Conservation (phyloP, 2,888 invertebrate genomes). For the Cerceris rybyensis region DNA sequence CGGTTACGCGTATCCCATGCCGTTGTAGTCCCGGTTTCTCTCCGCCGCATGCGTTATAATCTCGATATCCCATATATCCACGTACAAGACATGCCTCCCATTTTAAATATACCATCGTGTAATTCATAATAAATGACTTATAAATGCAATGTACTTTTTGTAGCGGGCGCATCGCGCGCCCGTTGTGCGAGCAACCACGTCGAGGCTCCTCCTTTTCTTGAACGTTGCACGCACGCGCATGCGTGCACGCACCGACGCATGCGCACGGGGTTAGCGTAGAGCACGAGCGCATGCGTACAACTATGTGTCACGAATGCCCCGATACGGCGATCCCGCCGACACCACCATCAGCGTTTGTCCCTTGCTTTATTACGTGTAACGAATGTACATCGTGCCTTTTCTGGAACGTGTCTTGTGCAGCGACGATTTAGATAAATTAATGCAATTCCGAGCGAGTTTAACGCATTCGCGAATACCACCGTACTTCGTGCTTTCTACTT, state of each 20-base stretch:
- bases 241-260: constrained; percentile 25
- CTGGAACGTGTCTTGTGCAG: constrained; percentile 39
- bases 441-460: constrained; percentile 45
- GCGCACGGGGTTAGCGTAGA: constrained; percentile 13
- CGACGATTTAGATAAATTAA: constrained; percentile 75
- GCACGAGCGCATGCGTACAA: constrained; percentile 45
- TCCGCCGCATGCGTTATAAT: constrained; percentile 79
- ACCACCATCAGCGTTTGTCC: constrained; percentile 55
- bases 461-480: constrained; percentile 32
- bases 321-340: constrained; percentile 58
- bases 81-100: constrained; percentile 79
- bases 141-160: constrained; percentile 80
- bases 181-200: constrained; percentile 65
- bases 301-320: constrained; percentile 35
- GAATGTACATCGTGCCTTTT: constrained; percentile 41
- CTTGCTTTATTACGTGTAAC: constrained; percentile 71
- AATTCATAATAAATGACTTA: constrained; percentile 82
- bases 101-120: constrained; percentile 82
- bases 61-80: constrained; percentile 81
- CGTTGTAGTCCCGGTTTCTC: constrained; percentile 71
- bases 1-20: constrained; percentile 65
- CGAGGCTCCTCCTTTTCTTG: constrained; percentile 46
- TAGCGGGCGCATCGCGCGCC: constrained; percentile 64
- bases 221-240: constrained; percentile 3
- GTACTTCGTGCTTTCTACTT: constrained; percentile 26